Percentiles rank a stretch among this genome's conserved stretches.
Conservation (phyloP, 2,888 invertebrate species). For the Cyclophora albipunctata region DNA sequence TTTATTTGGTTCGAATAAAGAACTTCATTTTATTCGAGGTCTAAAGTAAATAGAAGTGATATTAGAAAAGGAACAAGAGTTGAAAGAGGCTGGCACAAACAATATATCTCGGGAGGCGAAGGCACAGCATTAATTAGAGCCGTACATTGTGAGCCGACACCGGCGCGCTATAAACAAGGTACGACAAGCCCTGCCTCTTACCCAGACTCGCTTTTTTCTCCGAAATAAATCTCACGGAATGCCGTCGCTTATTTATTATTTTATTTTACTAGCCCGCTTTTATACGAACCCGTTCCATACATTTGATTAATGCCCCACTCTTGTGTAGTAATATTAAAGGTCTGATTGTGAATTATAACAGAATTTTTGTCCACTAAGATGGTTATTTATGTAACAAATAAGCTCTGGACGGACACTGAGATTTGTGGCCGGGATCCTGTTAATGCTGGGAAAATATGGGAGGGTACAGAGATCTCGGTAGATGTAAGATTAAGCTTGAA, state of each 20-base stretch:
- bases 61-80: slow-evolving; percentile 37
- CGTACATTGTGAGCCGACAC: slow-evolving; percentile 56
- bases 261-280: slow-evolving; percentile 66
- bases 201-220: slow-evolving; percentile 60
- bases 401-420: slow-evolving; percentile 30
- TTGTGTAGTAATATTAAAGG: slow-evolving; percentile 56
- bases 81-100: slow-evolving; percentile 34
- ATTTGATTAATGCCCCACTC: slow-evolving; percentile 64
- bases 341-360: slow-evolving; percentile 63
- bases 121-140: slow-evolving; percentile 62
- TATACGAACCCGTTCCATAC: slow-evolving; percentile 64
- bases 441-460: slow-evolving; percentile 20
- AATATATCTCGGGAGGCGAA: slow-evolving; percentile 51
- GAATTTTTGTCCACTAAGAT: slow-evolving; percentile 59
- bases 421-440: slow-evolving; percentile 27
- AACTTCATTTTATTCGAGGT: slow-evolving; percentile 22
- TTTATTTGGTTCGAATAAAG: slow-evolving; percentile 22
- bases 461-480: slow-evolving; percentile 3
- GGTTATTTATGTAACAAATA: slow-evolving; percentile 57
- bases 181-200: slow-evolving; percentile 64
- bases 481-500: too few species aligned
- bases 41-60: slow-evolving; percentile 18
- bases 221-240: slow-evolving; percentile 71
- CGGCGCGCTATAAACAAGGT: slow-evolving; percentile 60
- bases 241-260: slow-evolving; percentile 70